Conservation (phyloP, 2,888 invertebrate species). For the Laothoe populi region DNA sequence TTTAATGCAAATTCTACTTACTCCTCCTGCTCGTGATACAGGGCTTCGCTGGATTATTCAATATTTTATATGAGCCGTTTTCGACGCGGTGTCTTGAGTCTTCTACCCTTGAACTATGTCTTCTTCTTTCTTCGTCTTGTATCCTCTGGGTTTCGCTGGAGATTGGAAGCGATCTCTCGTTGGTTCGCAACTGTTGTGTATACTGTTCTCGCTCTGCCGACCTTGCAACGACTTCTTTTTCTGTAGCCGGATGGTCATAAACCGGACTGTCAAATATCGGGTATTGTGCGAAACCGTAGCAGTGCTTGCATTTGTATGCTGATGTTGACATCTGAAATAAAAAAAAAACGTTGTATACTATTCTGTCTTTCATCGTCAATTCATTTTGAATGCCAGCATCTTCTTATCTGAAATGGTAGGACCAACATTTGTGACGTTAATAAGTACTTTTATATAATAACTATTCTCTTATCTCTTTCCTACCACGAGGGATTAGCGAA, state of each 20-base stretch:
- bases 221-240: neutral
- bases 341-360: neutral
- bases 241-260: neutral
- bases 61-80: conserved; percentile 49
- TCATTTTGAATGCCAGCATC: too few relatives aligned
- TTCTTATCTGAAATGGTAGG: too few relatives aligned
- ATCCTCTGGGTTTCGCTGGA: conserved; percentile 33
- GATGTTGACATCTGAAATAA: conserved; percentile 34
- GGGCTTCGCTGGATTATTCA: conserved; percentile 34
- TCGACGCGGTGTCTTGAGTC: conserved; percentile 26
- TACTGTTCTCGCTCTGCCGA: conserved; percentile 1
- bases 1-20: neutral
- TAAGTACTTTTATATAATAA: too few relatives aligned
- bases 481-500: too few relatives aligned
- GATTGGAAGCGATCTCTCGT: conserved; percentile 22
- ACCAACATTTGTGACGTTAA: too few relatives aligned
- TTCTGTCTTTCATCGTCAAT: too few relatives aligned
- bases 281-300: conserved; percentile 1
- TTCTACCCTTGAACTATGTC: neutral
- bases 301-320: conserved; percentile 31
- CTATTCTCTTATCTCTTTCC: too few relatives aligned
- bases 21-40: conserved; percentile 7
- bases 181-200: conserved; percentile 18
- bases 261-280: neutral
- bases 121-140: conserved; percentile 29